Conservation (phyloP, 2,113 vertebrate genomes). For the Rutilus rutilus region DNA sequence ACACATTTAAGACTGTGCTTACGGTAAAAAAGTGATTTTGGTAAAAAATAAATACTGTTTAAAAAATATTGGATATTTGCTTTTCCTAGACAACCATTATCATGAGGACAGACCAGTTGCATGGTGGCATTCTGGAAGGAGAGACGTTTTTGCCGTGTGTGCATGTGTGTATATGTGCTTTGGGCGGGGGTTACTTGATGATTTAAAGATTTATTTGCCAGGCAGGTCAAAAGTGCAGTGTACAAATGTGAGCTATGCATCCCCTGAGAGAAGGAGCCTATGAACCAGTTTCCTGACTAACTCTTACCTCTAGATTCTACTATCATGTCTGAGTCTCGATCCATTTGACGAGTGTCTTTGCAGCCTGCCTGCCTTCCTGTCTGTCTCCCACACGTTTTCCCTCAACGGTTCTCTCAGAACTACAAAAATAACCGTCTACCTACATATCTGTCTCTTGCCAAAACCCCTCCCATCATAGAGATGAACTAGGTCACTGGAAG, state of each 20-base stretch:
- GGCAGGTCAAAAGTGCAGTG: slow-evolving; percentile 7
- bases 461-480: not conserved
- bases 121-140: not conserved
- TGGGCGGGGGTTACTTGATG: not conserved
- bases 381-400: slow-evolving; percentile 2
- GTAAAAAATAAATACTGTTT: too few species aligned
- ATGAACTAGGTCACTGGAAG: slow-evolving; percentile 34
- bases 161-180: not conserved
- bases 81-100: not conserved
- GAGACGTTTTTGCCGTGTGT: not conserved
- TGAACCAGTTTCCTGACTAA: not conserved
- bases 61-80: not conserved
- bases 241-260: not conserved
- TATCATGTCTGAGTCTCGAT: not conserved
- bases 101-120: not conserved
- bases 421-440: slow-evolving; percentile 24
- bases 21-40: too few species aligned
- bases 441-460: not conserved
- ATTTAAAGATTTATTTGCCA: slow-evolving; percentile 19
- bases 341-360: not conserved
- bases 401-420: not conserved
- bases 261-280: not conserved
- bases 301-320: slow-evolving; percentile 3
- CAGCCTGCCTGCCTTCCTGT: not conserved
- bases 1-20: too few species aligned